A percentile compares a stretch with the other conserved stretches of the same genome.
Evolutionary conservation across 2,888 invertebrate genomes (phyloP).

Genomic region (Branchellion lobata): DNA sequence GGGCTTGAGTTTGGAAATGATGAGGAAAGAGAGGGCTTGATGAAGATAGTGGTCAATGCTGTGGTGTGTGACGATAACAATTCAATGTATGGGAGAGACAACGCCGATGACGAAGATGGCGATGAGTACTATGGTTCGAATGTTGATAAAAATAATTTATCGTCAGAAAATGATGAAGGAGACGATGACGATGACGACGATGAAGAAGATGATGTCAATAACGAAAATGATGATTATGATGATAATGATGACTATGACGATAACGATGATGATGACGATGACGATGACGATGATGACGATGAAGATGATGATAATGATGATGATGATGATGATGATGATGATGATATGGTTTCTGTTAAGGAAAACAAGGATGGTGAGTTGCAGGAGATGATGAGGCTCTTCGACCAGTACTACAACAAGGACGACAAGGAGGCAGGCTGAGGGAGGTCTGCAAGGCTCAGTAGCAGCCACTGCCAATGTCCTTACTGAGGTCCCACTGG

Average conservation of each 20-base stretch:
- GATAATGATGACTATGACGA: neutral
- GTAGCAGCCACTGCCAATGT: too few relatives aligned
- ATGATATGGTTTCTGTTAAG: neutral
- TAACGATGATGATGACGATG: neutral
- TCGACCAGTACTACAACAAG: too few relatives aligned
- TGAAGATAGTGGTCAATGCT: too few relatives aligned
- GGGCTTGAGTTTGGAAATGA: too few relatives aligned
- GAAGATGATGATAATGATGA: neutral
- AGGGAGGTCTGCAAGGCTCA: too few relatives aligned
- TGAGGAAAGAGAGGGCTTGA: too few relatives aligned
- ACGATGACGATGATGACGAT: constrained; percentile 3
- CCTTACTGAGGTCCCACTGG: too few relatives aligned
- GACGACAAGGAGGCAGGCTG: too few relatives aligned
- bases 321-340: constrained; percentile 6
- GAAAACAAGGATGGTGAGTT: neutral
- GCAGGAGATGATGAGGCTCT: too few relatives aligned
- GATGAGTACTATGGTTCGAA: neutral
- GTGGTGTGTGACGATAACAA: too few relatives aligned
- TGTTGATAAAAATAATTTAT: neutral
- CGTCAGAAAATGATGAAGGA: constrained; percentile 1
- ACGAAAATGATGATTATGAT: neutral
- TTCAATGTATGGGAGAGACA: too few relatives aligned
- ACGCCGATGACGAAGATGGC: constrained; percentile 21
- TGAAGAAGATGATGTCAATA: constrained; percentile 29
- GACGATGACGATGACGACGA: constrained; percentile 28